Conservation (phyloP, 2,888 invertebrate species). For the Pimpla rufipes region DNA sequence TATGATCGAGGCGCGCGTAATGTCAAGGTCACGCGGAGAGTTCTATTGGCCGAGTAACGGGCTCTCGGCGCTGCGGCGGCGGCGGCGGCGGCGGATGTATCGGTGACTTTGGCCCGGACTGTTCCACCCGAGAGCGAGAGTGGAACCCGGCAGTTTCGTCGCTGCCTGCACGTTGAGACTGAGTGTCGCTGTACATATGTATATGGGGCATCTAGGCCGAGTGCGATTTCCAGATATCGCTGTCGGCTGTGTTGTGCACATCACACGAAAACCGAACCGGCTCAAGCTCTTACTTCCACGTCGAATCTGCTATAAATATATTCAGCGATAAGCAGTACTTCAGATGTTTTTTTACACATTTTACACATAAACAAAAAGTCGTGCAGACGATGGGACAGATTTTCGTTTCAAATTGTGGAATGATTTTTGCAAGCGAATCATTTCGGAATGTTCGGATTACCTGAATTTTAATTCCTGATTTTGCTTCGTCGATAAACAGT, state of each 20-base stretch:
- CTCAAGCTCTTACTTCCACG: no score
- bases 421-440: not conserved
- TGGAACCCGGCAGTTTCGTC: not conserved
- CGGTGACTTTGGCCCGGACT: slow-evolving; percentile 5
- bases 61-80: slow-evolving; percentile 2
- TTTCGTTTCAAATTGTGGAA: not conserved
- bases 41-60: slow-evolving; percentile 38
- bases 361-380: not conserved
- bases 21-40: slow-evolving; percentile 38
- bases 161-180: not conserved
- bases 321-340: no score
- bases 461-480: no score
- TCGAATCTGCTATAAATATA: no score
- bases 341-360: no score
- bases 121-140: not conserved
- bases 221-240: not conserved
- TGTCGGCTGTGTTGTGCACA: not conserved
- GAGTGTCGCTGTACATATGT: not conserved
- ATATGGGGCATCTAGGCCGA: not conserved
- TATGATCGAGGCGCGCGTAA: slow-evolving; percentile 20
- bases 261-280: no score
- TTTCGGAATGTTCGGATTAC: slow-evolving; percentile 2
- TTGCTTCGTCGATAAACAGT: no score
- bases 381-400: no score
- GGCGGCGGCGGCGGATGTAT: not conserved